phyloP scores from a whole-genome alignment of 1,140 invertebrate species.

The Heliconius eleuchia region DNA sequence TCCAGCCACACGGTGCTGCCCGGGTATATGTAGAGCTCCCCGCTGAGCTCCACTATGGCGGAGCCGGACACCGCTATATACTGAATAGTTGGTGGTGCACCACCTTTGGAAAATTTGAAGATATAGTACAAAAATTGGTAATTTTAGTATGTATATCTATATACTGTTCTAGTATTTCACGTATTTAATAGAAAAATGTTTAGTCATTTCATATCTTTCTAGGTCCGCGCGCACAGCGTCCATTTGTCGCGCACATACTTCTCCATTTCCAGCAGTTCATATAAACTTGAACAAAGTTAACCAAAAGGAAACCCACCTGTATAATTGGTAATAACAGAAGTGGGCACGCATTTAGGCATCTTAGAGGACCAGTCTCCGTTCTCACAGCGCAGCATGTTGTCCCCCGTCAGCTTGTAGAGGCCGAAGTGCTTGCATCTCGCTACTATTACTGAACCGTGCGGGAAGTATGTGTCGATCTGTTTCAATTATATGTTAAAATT shows the following conservation, averaged over 20 bases:
- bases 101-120: conserved; percentile 80
- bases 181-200: too few species aligned
- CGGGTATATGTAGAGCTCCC: conserved; percentile 90
- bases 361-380: conserved; percentile 89
- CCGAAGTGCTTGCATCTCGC: conserved; percentile 90
- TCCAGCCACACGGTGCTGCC: conserved; percentile 92
- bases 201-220: too few species aligned
- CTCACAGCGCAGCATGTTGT: conserved; percentile 85
- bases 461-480: conserved; percentile 76
- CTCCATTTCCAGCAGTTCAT: too few species aligned
- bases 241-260: too few species aligned
- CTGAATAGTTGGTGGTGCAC: conserved; percentile 91
- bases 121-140: too few species aligned
- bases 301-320: background rate
- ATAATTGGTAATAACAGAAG: conserved; percentile 22
- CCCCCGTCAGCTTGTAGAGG: conserved; percentile 89
- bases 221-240: too few species aligned
- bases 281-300: too few species aligned
- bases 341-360: conserved; percentile 86
- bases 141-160: too few species aligned
- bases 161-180: too few species aligned
- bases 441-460: conserved; percentile 87
- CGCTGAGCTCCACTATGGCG: conserved; percentile 89
- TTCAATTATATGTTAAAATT: background rate
- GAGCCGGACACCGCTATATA: conserved; percentile 90